These are phyloP conservation scores for Drosophila neocordata DNA, from an alignment of 1,140 invertebrate species.

Conservation along the genomic window DNA sequence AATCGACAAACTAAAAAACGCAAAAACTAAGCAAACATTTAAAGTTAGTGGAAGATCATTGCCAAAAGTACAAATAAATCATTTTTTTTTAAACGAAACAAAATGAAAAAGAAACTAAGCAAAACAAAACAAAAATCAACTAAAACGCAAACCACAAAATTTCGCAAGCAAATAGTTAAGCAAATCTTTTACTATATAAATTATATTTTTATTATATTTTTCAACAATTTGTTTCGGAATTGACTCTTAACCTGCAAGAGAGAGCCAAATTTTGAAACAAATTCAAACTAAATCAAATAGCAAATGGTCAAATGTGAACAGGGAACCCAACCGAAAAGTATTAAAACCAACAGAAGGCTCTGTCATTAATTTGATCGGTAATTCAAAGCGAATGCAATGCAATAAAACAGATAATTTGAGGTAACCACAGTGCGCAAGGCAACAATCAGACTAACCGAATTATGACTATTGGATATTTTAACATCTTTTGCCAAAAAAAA, in stretches of 20 bases:
- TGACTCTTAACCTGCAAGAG: constrained; percentile 30
- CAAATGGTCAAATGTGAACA: constrained; percentile 1
- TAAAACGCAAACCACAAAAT: constrained; percentile 14
- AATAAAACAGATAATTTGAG: too few species aligned
- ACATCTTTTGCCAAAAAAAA: too few species aligned
- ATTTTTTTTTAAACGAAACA: constrained; percentile 72
- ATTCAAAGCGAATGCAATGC: too few species aligned
- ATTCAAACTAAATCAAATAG: constrained; percentile 43
- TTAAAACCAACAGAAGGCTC: too few species aligned
- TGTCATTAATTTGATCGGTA: too few species aligned
- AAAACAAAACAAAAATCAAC: constrained; percentile 69
- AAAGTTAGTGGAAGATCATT: constrained; percentile 69
- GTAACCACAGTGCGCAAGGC: too few species aligned
- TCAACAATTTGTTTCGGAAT: constrained; percentile 59
- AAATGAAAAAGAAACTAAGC: constrained; percentile 68
- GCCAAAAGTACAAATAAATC: constrained; percentile 81
- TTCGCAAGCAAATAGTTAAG: constrained; percentile 8
- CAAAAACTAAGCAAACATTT: constrained; percentile 56
- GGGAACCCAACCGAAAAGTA: neutral
- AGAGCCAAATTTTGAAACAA: constrained; percentile 62
- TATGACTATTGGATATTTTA: too few species aligned
- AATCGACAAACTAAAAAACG: constrained; percentile 54
- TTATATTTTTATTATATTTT: constrained; percentile 22
- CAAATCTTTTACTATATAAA: constrained; percentile 1
- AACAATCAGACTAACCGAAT: too few species aligned